Evolutionary conservation across 2,888 invertebrate species (phyloP).

Genomic region (Tenthredo mesomela): DNA sequence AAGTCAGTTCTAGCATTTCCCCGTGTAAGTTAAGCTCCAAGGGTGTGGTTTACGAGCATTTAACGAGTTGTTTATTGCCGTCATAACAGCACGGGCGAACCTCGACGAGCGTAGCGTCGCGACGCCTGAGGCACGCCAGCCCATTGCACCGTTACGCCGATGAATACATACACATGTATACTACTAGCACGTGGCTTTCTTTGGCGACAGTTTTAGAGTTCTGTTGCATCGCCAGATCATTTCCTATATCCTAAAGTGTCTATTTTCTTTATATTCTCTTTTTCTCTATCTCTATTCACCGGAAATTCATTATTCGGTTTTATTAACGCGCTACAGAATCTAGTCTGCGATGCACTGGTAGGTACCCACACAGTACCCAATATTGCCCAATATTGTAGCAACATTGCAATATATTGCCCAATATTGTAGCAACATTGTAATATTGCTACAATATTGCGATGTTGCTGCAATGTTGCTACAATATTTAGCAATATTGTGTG

Average conservation of each 20-base stretch:
- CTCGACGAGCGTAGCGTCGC: conserved; percentile 30
- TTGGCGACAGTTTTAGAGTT: conserved; percentile 45
- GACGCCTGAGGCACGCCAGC: conserved; percentile 42
- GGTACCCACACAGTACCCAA: too few relatives aligned
- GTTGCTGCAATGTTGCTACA: too few relatives aligned
- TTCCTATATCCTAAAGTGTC: background rate
- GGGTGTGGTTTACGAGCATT: conserved; percentile 69
- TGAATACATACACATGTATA: background rate
- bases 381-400: too few relatives aligned
- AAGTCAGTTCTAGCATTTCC: background rate
- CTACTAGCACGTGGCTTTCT: conserved; percentile 41
- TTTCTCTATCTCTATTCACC: background rate
- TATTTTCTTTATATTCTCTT: background rate
- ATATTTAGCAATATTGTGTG: too few relatives aligned
- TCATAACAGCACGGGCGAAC: conserved; percentile 55
- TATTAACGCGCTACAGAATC: too few relatives aligned
- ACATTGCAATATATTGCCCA: too few relatives aligned
- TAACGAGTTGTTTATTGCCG: conserved; percentile 71
- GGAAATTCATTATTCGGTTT: background rate
- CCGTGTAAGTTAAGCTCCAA: conserved; percentile 45
- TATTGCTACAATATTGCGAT: too few relatives aligned
- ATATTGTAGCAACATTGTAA: too few relatives aligned
- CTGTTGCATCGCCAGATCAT: background rate
- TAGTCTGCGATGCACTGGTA: too few relatives aligned
- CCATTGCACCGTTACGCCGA: background rate